phyloP scores from a whole-genome alignment of 2,888 invertebrate genomes.

The Idaea biselata region DNA sequence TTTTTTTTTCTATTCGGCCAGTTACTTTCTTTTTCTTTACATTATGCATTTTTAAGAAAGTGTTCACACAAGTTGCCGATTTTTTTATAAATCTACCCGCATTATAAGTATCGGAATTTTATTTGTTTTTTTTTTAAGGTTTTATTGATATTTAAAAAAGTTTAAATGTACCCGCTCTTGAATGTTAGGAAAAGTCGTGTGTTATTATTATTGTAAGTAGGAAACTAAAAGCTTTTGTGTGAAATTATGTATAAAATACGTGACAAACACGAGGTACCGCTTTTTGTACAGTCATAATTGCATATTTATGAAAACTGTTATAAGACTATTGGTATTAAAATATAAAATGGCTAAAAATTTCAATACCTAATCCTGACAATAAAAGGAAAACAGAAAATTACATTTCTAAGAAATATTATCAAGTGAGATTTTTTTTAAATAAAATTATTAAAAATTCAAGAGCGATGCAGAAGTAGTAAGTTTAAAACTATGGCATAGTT shows the following conservation, averaged over 20 bases:
- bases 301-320: not conserved
- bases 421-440: too few relatives aligned
- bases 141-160: not conserved
- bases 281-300: not conserved
- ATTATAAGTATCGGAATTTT: not conserved
- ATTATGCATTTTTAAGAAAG: too few relatives aligned
- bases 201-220: not conserved
- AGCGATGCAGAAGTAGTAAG: too few relatives aligned
- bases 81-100: not conserved
- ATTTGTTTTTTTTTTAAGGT: not conserved
- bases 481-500: too few relatives aligned
- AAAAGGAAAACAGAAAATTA: too few relatives aligned
- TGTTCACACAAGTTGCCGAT: too few relatives aligned
- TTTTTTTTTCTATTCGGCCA: too few relatives aligned
- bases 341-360: not conserved
- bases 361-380: too few relatives aligned
- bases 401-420: too few relatives aligned
- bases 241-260: not conserved
- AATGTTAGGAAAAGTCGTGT: conserved; percentile 1
- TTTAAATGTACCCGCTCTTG: not conserved
- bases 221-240: not conserved
- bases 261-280: not conserved
- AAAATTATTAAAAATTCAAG: too few relatives aligned
- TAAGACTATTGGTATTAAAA: not conserved
- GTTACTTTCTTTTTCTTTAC: too few relatives aligned